A percentile compares a stretch with the other conserved stretches of the same genome.
These are phyloP conservation scores for Corvus hawaiiensis DNA, from an alignment of 2,113 vertebrate species.

Conservation along the genomic window DNA sequence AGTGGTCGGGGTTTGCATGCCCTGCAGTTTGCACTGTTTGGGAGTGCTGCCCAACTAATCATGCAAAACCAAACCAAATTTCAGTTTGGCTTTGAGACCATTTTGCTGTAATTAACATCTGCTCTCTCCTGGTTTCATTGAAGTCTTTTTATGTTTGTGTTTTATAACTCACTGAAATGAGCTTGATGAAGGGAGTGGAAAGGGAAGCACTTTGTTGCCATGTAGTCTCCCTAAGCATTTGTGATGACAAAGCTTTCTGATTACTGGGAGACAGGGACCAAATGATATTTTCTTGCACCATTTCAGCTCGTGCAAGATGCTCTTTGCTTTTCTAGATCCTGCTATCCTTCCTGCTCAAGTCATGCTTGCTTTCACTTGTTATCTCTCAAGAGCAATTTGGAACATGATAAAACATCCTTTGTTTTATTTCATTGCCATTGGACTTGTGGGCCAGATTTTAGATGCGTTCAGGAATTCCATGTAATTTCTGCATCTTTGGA, in stretches of 20 bases:
- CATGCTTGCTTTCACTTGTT: not conserved
- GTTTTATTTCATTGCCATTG: not conserved
- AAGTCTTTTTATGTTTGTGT: conserved; percentile 5
- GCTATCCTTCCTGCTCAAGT: not conserved
- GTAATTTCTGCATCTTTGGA: not conserved
- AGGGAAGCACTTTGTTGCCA: not conserved
- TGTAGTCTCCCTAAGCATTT: not conserved
- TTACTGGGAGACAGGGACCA: not conserved
- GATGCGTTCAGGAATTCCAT: not conserved
- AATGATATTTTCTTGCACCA: not conserved
- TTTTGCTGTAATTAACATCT: conserved; percentile 61
- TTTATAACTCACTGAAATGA: conserved; percentile 25
- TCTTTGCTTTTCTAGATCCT: not conserved
- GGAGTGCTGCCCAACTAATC: conserved; percentile 5
- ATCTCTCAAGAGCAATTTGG: not conserved
- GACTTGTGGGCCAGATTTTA: not conserved
- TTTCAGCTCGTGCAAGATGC: not conserved
- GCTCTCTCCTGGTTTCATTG: conserved; percentile 7
- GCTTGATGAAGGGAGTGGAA: not conserved
- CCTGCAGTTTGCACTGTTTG: not conserved
- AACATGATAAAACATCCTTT: not conserved
- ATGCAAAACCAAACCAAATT: not conserved
- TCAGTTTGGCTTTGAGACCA: conserved; percentile 9
- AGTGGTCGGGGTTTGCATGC: not conserved
- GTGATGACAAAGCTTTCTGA: conserved; percentile 6